Percentiles rank a stretch among this genome's conserved stretches.
phyloP scores from a whole-genome alignment of 2,888 invertebrate species.

The Syritta pipiens region DNA sequence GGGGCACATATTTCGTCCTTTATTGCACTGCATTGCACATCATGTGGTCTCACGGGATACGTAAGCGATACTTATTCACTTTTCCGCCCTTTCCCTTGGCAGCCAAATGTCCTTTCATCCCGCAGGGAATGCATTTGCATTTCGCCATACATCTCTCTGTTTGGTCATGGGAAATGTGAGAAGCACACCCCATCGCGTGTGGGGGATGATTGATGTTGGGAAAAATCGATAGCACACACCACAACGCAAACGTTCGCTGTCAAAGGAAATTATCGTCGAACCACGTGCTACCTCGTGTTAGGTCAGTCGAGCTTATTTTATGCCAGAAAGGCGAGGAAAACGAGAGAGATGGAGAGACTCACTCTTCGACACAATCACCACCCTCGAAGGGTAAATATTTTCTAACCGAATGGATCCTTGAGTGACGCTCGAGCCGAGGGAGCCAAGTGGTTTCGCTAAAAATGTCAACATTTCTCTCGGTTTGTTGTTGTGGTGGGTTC shows the following conservation, averaged over 20 bases:
- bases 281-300: conserved; percentile 48
- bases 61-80: no score
- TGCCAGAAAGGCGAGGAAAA: conserved; percentile 2
- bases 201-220: not conserved
- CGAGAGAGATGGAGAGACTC: not conserved
- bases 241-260: not conserved
- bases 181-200: not conserved
- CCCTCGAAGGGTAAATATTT: conserved; percentile 28
- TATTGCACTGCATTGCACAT: no score
- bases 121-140: conserved; percentile 21
- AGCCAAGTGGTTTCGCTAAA: conserved; percentile 32
- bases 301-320: conserved; percentile 58
- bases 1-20: no score
- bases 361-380: no score
- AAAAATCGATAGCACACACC: conserved; percentile 18
- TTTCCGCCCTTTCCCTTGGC: no score
- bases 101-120: no score
- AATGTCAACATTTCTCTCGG: conserved; percentile 38
- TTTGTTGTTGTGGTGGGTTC: conserved; percentile 5
- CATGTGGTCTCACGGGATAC: no score
- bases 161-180: conserved; percentile 28
- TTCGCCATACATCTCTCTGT: not conserved
- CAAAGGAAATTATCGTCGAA: conserved; percentile 19
- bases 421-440: conserved; percentile 12
- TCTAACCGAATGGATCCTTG: conserved; percentile 12